Evolutionary conservation across 1,140 invertebrate genomes (phyloP), one percentile per base, ranked within the genome.

Genomic region (Oscheius sp.): DNA sequence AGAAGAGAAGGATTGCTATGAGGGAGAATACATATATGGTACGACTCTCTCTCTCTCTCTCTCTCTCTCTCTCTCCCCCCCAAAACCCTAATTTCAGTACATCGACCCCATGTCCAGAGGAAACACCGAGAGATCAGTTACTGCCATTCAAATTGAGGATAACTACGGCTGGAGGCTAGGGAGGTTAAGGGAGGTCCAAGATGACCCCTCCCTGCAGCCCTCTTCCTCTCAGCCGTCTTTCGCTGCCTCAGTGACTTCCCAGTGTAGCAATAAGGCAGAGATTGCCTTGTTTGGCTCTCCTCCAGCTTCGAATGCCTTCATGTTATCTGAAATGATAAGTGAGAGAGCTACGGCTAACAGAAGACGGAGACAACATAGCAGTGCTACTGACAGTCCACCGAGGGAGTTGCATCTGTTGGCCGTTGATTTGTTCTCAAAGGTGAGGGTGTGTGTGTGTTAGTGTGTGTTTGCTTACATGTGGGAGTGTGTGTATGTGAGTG

Each of bases 11-110:
- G 26, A 1, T 26, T 10, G 32, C 61, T 10, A 63, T 36, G 32
- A 63, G 61, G 31, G 61, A 63, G 35, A 63, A 63, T 32, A 63
- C 61, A 18, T 63, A 63, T 26, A 63, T 63, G 61, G 61, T 63
- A 26, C 7, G 10, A n/a, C 26, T 36, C 18, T 45, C 0, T 45
- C 18, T 45, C 23, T 15, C 18, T 45, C 15, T 18, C 23, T 45
- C n/a, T n/a, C n/a, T n/a, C n/a, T n/a, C n/a, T n/a, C n/a, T n/a
- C n/a, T n/a, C n/a, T n/a, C n/a, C n/a, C n/a, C n/a, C n/a, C 15
- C 29, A 38, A 26, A n/a, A 29, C 23, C 10, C 10, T 32, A 38
- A 36, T 32, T 42, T 63, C 61, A 63, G 61, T 63, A 63, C 31
- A 63, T 63, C 29, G 61, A 63, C 23, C 32, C 61, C 10, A 18